A percentile compares a stretch with the other conserved stretches of the same genome.
phyloP scores from a whole-genome alignment of 2,113 vertebrate genomes.

The Bujurquina vittata region DNA sequence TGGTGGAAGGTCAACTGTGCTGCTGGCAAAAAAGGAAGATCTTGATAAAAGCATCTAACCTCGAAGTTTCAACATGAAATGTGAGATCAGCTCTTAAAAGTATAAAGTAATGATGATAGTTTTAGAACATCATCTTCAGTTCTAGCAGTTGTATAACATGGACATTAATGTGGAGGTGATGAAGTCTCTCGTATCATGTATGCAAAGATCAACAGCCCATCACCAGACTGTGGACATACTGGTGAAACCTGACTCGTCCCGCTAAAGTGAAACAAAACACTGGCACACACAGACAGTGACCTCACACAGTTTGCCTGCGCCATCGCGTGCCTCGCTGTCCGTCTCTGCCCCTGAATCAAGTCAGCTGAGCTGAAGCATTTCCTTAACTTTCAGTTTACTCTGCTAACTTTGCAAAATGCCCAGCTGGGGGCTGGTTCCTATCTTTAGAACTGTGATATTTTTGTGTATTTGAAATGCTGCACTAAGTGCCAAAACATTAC shows the following conservation, averaged over 20 bases:
- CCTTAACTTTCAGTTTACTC: slow-evolving; percentile 57
- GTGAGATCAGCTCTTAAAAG: not conserved
- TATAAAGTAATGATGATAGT: not conserved
- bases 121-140: not conserved
- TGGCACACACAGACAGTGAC: not conserved
- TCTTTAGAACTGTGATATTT: not conserved
- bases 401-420: not conserved
- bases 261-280: not conserved
- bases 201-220: not conserved
- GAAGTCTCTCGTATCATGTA: not conserved
- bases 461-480: not conserved
- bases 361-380: not conserved
- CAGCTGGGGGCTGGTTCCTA: not conserved
- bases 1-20: not conserved
- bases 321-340: not conserved
- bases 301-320: not conserved
- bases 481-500: not conserved
- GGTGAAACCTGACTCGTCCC: not conserved
- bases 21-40: not conserved
- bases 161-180: not conserved
- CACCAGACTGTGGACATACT: not conserved
- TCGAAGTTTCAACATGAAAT: not conserved
- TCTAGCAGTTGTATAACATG: not conserved
- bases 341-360: not conserved
- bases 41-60: not conserved